A percentile compares a stretch with the other conserved stretches of the same genome.
Conservation (phyloP, 2,113 vertebrate genomes). For the Nothocercus nigrocapillus region DNA sequence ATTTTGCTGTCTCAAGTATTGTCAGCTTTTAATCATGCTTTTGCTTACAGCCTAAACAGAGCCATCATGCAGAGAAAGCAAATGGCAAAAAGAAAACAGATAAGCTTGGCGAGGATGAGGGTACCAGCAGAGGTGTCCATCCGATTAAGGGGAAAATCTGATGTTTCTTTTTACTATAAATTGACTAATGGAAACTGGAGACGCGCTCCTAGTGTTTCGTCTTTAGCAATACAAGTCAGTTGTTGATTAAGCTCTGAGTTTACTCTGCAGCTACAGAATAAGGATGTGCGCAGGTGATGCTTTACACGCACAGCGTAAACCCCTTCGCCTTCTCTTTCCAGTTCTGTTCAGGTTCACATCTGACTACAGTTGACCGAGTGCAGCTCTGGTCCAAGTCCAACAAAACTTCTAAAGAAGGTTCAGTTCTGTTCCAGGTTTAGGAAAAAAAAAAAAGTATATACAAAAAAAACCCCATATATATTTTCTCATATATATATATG, state of each 20-base stretch:
- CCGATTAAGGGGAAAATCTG: neutral
- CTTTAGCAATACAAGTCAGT: neutral
- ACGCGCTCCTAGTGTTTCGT: neutral
- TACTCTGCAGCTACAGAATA: neutral
- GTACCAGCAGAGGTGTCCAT: neutral
- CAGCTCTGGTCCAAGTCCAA: neutral
- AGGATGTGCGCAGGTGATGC: neutral
- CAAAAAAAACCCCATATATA: no score
- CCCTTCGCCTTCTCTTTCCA: neutral
- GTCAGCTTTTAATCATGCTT: neutral
- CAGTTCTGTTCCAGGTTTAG: neutral
- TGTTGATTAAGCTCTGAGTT: neutral
- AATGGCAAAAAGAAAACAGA: neutral
- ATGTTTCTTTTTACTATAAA: neutral
- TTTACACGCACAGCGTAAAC: neutral
- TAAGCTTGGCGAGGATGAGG: neutral
- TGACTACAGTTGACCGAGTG: neutral
- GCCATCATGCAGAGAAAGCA: neutral
- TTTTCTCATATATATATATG: no score
- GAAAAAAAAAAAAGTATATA: no score
- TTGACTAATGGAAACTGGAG: neutral
- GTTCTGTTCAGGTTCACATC: neutral
- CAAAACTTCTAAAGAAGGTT: neutral
- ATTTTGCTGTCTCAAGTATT: neutral
- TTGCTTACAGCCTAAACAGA: neutral